Evolutionary conservation across 2,888 invertebrate species (phyloP).

Genomic region (Dinocampus coccinellae): DNA sequence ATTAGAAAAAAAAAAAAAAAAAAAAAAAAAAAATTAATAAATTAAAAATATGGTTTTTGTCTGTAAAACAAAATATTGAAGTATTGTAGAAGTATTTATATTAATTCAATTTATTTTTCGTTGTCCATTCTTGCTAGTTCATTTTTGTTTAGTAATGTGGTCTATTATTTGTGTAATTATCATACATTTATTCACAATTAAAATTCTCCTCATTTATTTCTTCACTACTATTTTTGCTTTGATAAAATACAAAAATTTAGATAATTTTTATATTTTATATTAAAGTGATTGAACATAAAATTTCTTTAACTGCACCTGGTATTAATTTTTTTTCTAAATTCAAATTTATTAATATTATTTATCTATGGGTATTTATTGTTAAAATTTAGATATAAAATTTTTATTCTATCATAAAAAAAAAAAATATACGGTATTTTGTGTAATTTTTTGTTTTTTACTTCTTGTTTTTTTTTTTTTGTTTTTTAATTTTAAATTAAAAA

Average conservation of each 20-base stretch:
- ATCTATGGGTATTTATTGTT: not conserved
- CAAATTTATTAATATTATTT: not conserved
- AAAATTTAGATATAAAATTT: not conserved
- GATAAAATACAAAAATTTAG: not conserved
- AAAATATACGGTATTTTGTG: not conserved
- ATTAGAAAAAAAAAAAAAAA: constrained; percentile 12
- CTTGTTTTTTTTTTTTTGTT: too few species aligned
- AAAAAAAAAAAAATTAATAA: not conserved
- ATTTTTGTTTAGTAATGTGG: constrained; percentile 53
- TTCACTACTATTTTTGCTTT: not conserved
- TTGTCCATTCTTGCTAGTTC: constrained; percentile 62
- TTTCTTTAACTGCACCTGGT: not conserved
- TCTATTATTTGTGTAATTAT: not conserved
- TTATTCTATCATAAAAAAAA: not conserved
- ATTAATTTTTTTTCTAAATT: not conserved
- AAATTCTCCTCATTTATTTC: not conserved
- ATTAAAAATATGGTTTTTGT: not conserved
- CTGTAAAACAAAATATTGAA: not conserved
- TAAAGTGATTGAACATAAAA: not conserved
- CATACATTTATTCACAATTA: not conserved
- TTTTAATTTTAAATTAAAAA: too few species aligned
- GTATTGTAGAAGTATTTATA: constrained; percentile 19
- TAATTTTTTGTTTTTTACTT: too few species aligned
- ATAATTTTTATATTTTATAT: not conserved
- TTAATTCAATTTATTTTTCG: constrained; percentile 45